These are phyloP conservation scores for Pelobates cultripes DNA, from an alignment of 2,797 vertebrate genomes.

Conservation along the genomic window DNA sequence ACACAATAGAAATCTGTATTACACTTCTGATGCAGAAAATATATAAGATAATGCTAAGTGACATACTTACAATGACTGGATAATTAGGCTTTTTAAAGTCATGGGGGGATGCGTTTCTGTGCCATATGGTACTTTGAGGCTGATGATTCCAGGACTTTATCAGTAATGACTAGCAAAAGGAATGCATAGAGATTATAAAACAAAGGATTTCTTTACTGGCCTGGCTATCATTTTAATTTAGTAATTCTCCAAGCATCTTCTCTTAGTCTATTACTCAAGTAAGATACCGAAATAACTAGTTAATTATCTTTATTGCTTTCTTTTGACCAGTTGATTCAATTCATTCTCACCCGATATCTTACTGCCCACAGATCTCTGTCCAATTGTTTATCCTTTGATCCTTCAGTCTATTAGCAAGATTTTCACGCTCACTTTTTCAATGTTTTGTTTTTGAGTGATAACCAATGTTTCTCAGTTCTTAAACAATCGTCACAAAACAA, in stretches of 20 bases:
- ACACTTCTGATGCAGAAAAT: too few relatives aligned
- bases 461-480: too few relatives aligned
- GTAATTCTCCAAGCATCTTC: background rate
- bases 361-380: background rate
- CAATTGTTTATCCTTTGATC: background rate
- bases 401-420: background rate
- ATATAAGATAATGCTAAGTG: background rate
- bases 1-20: too few relatives aligned
- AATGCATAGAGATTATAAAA: constrained; percentile 5
- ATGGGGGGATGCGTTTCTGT: background rate
- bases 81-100: background rate
- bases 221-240: background rate
- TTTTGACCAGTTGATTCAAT: constrained; percentile 2
- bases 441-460: too few relatives aligned
- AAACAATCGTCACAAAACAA: too few relatives aligned
- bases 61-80: background rate
- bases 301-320: constrained; percentile 5
- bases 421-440: too few relatives aligned
- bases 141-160: constrained; percentile 6
- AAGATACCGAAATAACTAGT: background rate
- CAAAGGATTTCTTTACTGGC: constrained; percentile 13
- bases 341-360: constrained; percentile 21
- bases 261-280: background rate
- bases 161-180: background rate
- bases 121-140: background rate